A percentile compares a stretch with the other conserved stretches of the same genome.
Conservation (phyloP, 1,140 invertebrate genomes). For the Scaptomyza hsui region DNA sequence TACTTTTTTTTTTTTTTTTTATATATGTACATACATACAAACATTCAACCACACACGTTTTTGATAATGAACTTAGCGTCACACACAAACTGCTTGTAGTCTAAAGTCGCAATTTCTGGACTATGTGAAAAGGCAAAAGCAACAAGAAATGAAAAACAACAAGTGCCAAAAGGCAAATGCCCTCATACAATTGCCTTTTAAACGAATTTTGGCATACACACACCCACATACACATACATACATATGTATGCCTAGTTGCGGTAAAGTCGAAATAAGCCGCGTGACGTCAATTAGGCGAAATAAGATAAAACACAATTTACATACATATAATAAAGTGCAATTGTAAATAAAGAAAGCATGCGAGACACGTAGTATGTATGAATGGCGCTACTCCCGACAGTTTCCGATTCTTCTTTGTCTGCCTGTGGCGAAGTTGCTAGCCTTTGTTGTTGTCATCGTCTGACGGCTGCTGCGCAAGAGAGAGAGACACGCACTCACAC, state of each 20-base stretch:
- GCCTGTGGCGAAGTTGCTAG: constrained; percentile 56
- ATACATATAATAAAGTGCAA: constrained; percentile 34
- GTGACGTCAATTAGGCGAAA: constrained; percentile 69
- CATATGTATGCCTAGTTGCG: constrained; percentile 2
- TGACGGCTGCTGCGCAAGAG: constrained; percentile 42
- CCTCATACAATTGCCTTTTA: constrained; percentile 61
- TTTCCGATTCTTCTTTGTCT: constrained; percentile 42
- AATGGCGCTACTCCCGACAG: constrained; percentile 36
- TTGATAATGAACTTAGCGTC: constrained; percentile 58
- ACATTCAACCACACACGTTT: constrained; percentile 29
- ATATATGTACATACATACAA: constrained; percentile 15
- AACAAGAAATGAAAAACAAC: constrained; percentile 31
- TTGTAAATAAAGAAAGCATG: constrained; percentile 21
- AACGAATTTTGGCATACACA: constrained; percentile 57
- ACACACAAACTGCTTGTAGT: constrained; percentile 55
- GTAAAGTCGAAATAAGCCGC: constrained; percentile 38
- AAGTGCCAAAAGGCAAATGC: constrained; percentile 66
- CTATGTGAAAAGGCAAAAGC: constrained; percentile 39
- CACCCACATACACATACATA: constrained; percentile 2
- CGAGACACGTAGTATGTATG: constrained; percentile 38
- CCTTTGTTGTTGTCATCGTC: constrained; percentile 61
- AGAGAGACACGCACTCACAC: constrained; percentile 26
- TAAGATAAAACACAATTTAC: constrained; percentile 48
- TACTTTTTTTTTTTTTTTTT: too few relatives aligned
- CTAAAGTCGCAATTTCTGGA: constrained; percentile 78